A percentile compares a stretch with the other conserved stretches of the same genome.
Evolutionary conservation across 1,140 invertebrate species (phyloP).

Genomic region (Apis cerana): DNA sequence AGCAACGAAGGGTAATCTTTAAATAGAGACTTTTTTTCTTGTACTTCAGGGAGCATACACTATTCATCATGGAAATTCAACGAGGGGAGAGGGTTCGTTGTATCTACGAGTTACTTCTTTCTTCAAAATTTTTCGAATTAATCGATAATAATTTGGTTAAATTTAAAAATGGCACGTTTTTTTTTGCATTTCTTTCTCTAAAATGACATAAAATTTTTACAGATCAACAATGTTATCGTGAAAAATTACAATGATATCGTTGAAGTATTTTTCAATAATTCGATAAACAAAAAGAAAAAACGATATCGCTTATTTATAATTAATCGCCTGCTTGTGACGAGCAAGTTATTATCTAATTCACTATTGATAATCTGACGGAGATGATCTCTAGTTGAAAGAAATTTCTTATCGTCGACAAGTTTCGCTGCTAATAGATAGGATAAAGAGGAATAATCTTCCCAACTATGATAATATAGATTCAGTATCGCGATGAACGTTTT

Average conservation of each 20-base stretch:
- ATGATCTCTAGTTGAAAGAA: background rate
- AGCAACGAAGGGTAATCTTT: background rate
- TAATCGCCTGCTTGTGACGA: background rate
- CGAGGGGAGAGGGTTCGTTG: no score
- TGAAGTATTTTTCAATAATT: background rate
- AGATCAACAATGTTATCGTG: background rate
- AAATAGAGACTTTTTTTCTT: background rate
- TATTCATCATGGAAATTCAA: background rate
- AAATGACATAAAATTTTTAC: no score
- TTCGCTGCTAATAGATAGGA: constrained; percentile 40
- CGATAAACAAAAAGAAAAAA: constrained; percentile 3
- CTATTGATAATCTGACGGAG: constrained; percentile 36
- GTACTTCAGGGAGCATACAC: background rate
- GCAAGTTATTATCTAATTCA: constrained; percentile 37
- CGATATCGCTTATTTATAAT: constrained; percentile 57
- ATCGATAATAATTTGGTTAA: background rate
- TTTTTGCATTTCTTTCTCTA: no score
- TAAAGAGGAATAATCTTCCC: constrained; percentile 34
- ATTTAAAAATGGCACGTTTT: background rate
- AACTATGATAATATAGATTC: constrained; percentile 10
- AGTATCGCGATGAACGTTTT: constrained; percentile 38
- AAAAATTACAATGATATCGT: background rate
- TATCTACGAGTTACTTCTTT: no score
- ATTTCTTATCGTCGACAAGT: constrained; percentile 53
- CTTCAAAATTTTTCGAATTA: no score